Evolutionary conservation across 2,113 vertebrate species (phyloP).

Genomic region (Eurystomus gularis): DNA sequence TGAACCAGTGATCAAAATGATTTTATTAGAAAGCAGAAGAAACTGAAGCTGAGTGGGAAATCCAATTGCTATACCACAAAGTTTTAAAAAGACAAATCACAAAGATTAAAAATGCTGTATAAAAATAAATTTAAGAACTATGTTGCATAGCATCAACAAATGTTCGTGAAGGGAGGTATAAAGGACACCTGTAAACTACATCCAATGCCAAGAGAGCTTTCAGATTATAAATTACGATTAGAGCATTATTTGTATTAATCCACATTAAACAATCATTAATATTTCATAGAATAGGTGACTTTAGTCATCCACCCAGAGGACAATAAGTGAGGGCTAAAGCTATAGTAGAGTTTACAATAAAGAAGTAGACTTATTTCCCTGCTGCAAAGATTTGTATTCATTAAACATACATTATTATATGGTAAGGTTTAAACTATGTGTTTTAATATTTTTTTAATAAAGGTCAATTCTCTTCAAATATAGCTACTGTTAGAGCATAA

Average conservation of each 20-base stretch:
- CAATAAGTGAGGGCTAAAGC: not conserved
- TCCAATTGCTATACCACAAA: not conserved
- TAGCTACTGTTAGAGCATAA: not conserved
- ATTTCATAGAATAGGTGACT: not conserved
- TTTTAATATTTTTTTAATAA: not conserved
- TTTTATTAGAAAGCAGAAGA: not conserved
- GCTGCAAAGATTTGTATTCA: not conserved
- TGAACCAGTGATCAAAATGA: not conserved
- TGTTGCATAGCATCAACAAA: not conserved
- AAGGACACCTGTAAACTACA: not conserved
- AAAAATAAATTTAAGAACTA: not conserved
- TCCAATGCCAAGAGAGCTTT: slow-evolving; percentile 7
- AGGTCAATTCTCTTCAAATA: not conserved
- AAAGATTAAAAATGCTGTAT: not conserved
- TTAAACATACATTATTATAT: not conserved
- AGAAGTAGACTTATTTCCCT: not conserved
- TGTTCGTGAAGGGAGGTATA: not conserved
- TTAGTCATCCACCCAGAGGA: not conserved
- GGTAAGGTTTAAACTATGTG: not conserved
- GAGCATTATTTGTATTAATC: slow-evolving; percentile 13
- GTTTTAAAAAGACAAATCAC: not conserved
- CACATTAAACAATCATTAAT: slow-evolving; percentile 3
- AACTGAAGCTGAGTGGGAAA: not conserved
- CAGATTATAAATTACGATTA: not conserved
- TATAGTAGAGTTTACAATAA: not conserved